Conservation (phyloP, 2,113 vertebrate genomes). For the Bungarus multicinctus region DNA sequence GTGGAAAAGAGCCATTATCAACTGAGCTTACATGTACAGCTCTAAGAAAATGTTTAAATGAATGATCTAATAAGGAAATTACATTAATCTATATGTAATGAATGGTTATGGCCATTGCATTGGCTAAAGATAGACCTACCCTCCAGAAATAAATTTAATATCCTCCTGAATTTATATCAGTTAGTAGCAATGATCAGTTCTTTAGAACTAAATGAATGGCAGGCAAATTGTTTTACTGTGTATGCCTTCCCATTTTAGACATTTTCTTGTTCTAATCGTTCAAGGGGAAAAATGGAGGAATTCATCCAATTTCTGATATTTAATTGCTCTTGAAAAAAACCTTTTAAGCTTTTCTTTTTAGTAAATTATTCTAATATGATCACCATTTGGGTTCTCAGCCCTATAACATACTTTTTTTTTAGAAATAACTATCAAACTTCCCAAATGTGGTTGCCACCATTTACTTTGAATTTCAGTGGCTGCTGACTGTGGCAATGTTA, state of each 20-base stretch:
- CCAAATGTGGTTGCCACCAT: neutral
- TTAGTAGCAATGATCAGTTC: neutral
- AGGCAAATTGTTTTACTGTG: neutral
- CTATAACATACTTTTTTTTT: neutral
- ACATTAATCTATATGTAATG: neutral
- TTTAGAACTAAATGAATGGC: neutral
- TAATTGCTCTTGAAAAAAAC: neutral
- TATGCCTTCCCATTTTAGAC: neutral
- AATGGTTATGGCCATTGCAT: neutral
- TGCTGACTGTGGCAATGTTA: neutral
- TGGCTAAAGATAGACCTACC: neutral
- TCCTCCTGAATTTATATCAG: neutral
- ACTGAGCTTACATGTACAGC: neutral
- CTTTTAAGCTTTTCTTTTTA: neutral
- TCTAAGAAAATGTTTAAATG: neutral
- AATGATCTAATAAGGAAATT: neutral
- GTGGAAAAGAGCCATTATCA: neutral
- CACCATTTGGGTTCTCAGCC: neutral
- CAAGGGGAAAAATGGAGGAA: neutral
- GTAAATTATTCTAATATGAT: neutral
- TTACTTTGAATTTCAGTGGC: neutral
- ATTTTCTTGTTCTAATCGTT: neutral
- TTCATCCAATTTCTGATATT: neutral
- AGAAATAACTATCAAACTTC: neutral
- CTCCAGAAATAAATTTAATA: neutral